phyloP scores from a whole-genome alignment of 2,113 vertebrate genomes.

The Carassius carassius region DNA sequence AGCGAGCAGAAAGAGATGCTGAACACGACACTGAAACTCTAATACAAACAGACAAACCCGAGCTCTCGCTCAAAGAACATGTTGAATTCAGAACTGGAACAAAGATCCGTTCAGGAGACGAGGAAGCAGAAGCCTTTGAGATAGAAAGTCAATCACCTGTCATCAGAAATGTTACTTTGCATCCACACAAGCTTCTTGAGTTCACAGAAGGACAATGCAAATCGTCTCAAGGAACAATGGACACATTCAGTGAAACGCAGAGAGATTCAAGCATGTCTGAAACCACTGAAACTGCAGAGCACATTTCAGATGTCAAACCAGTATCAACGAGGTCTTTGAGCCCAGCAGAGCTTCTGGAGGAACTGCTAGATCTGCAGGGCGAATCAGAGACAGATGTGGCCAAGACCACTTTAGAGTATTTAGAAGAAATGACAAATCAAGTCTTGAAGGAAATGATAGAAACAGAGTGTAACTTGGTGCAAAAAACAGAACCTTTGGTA shows the following conservation, averaged over 20 bases:
- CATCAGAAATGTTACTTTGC: background rate
- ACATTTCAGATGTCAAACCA: background rate
- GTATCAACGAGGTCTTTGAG: background rate
- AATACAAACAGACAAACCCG: constrained; percentile 9
- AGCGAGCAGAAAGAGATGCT: background rate
- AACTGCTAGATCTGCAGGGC: background rate
- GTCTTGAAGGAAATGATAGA: constrained; percentile 31
- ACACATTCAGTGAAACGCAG: background rate
- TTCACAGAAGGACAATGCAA: background rate
- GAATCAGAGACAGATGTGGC: background rate
- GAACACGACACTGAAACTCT: constrained; percentile 3
- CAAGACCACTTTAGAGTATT: constrained; percentile 5
- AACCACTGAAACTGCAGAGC: background rate
- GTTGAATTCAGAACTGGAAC: background rate
- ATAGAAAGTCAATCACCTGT: background rate
- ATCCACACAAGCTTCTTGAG: background rate
- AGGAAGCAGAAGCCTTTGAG: background rate
- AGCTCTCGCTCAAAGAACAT: background rate
- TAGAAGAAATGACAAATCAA: constrained; percentile 23
- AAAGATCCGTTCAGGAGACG: background rate
- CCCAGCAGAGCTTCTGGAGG: background rate
- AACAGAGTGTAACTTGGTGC: background rate
- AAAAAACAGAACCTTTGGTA: background rate
- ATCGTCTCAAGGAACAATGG: background rate
- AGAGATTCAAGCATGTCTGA: background rate